A percentile compares a stretch with the other conserved stretches of the same genome.
Conservation (phyloP, 2,797 vertebrate species). For the Hylomyscus alleni region DNA sequence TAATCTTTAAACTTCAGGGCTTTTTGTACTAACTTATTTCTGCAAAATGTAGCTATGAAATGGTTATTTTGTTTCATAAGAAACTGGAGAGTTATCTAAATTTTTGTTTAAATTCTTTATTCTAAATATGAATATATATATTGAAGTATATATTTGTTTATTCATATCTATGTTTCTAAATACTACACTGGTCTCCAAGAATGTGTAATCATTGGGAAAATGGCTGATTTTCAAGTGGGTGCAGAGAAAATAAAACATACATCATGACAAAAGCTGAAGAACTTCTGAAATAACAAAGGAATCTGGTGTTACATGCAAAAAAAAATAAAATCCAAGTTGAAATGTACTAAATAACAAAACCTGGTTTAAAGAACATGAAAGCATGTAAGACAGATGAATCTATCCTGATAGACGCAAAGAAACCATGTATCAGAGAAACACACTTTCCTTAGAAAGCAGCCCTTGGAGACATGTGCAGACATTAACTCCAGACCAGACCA, state of each 20-base stretch:
- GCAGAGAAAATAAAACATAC: not conserved
- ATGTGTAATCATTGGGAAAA: conserved; percentile 3
- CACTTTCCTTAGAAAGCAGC: not conserved
- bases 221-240: not conserved
- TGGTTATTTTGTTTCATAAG: conserved; percentile 4
- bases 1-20: not conserved
- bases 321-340: not conserved
- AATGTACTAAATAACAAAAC: not conserved
- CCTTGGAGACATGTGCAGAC: not conserved
- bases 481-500: not conserved
- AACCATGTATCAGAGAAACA: not conserved
- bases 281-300: not conserved
- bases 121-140: not conserved
- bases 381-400: not conserved
- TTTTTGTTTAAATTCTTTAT: not conserved
- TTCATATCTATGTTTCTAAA: not conserved
- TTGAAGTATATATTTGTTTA: not conserved
- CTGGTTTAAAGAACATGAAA: not conserved
- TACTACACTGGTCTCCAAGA: not conserved
- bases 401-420: not conserved
- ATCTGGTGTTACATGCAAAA: not conserved
- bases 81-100: conserved; percentile 21
- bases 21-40: conserved; percentile 32
- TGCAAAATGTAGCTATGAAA: not conserved
- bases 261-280: not conserved